Conservation (phyloP, 2,113 vertebrate species). For the Oreotrochilus melanogaster region DNA sequence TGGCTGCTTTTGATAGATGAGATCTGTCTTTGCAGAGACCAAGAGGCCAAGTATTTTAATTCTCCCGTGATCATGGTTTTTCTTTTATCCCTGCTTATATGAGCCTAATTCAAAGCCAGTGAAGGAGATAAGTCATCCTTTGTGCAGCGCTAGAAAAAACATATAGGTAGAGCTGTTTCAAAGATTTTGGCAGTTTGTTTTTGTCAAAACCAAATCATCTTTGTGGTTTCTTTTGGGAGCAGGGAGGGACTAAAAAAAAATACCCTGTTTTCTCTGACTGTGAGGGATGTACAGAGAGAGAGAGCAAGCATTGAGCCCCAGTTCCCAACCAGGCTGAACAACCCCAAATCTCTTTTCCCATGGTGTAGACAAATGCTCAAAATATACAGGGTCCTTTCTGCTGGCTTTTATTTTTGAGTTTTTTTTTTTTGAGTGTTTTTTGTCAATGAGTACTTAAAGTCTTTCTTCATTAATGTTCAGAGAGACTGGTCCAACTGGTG, state of each 20-base stretch:
- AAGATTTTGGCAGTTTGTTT: neutral
- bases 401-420: neutral
- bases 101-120: neutral
- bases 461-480: neutral
- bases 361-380: neutral
- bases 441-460: neutral
- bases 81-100: neutral
- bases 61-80: neutral
- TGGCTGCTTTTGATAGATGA: conserved; percentile 4
- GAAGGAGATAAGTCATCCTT: neutral
- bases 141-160: fast-evolving
- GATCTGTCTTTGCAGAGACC: neutral
- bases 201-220: neutral
- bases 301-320: neutral
- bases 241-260: neutral
- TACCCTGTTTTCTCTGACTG: neutral
- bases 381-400: neutral
- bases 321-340: neutral
- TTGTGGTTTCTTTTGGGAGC: neutral
- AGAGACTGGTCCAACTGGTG: neutral
- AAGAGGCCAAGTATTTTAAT: neutral
- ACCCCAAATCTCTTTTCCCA: neutral
- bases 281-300: neutral
- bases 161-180: neutral
- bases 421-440: too few relatives aligned